phyloP scores from a whole-genome alignment of 2,113 vertebrate species.

The Poeciliopsis retropinna region DNA sequence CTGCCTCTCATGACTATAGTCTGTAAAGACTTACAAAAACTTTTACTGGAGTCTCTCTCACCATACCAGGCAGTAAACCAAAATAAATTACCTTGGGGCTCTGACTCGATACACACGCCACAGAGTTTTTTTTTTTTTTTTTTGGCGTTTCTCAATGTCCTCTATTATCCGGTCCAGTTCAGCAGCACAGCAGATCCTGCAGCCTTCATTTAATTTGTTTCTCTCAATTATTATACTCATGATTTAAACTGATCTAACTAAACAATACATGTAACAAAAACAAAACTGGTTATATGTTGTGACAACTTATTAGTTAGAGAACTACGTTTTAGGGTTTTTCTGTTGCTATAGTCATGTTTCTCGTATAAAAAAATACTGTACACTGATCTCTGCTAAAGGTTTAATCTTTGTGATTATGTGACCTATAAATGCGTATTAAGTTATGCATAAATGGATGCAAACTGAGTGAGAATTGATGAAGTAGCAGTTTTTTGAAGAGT shows the following conservation, averaged over 20 bases:
- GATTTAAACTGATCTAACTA: background rate
- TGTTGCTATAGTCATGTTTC: no score
- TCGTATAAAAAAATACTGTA: no score
- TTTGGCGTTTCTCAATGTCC: background rate
- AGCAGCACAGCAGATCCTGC: background rate
- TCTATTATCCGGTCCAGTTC: background rate
- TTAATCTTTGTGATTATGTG: no score
- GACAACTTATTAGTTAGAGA: no score
- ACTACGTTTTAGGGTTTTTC: no score
- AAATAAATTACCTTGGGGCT: background rate
- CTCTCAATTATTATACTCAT: background rate
- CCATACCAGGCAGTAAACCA: background rate
- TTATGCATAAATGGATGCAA: no score
- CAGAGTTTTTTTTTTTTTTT: background rate
- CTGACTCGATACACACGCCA: background rate
- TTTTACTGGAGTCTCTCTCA: background rate
- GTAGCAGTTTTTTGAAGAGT: no score
- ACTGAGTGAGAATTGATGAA: no score
- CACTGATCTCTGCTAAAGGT: no score
- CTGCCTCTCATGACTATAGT: slow-evolving; percentile 24
- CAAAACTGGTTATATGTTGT: no score
- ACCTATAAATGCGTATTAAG: no score
- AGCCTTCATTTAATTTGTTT: slow-evolving; percentile 1
- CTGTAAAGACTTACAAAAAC: slow-evolving; percentile 22
- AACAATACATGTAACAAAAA: background rate